Base-by-base conservation (phyloP, 2,888 invertebrate genomes). In the Cephus runcator region DNA sequence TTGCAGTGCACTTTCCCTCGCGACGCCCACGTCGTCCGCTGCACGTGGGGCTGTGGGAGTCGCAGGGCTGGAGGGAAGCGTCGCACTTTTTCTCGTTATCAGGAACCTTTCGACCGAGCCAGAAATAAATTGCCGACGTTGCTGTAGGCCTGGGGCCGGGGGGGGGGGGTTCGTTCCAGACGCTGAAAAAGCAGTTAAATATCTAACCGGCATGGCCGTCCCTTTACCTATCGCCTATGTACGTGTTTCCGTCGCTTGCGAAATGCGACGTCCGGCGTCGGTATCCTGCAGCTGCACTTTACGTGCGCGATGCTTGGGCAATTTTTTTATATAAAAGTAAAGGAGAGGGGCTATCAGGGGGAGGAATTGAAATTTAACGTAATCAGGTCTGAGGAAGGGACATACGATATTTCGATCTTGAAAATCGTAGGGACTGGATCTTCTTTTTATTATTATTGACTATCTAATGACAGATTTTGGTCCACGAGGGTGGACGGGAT, bases 111-210 rank as follows among this genome's bases (percentile, higher is more conserved):
- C 71, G 33, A 34, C 71, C 71, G 31, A 71, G 71, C 31, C 71
- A 34, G 71, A 71, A 71, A 71, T 71, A 71, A 71, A 71, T 71
- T 34, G 71, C 71, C 71, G 71, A 71, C 33, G 31, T 71, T 71
- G 71, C 71, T 71, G 31, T 15, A 15, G 40, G 40, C 15, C 6
- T 6, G 40, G 40, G 6, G 4, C 0, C 1, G 12, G 12, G 36
- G 12, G 3, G 12, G 36, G 15, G 15, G 15, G 40, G 15, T 6
- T 40, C 40, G 23, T 15, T 2, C 30, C 30, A 30, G 69, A 69
- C 82, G 80, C 81, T 84, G 85, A 85, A 84, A 81, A 86, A 84
- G 81, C 82, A 78, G 79, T 80, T 76, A 78, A 79, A 84, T 81
- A 82, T 79, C 81, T 73, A 30, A 35, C 11, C 74, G 74, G 35